phyloP scores from a whole-genome alignment of 1,140 invertebrate genomes.

The Brachionus plicatilis region DNA sequence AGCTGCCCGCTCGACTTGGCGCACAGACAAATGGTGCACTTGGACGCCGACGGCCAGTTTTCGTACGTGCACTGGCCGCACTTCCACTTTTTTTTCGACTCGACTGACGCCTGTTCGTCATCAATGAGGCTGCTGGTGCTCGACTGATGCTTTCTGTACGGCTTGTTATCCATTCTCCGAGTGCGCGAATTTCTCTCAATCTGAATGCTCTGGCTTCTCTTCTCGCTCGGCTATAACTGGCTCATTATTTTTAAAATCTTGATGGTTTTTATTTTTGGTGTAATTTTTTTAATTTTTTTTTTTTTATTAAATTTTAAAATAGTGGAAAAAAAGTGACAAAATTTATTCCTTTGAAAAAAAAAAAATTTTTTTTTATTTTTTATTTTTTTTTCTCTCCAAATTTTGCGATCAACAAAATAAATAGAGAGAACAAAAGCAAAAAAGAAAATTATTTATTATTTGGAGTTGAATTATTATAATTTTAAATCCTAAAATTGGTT shows the following conservation, averaged over 20 bases:
- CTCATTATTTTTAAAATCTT: not conserved
- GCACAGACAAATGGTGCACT: constrained; percentile 76
- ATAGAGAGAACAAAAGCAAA: constrained; percentile 13
- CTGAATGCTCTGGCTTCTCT: not conserved
- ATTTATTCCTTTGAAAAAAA: not conserved
- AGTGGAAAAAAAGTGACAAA: not conserved
- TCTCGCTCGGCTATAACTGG: not conserved
- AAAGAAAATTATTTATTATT: not conserved
- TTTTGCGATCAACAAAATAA: constrained; percentile 10
- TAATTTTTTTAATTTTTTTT: not conserved
- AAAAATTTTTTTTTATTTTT: too few species aligned
- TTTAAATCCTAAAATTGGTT: constrained; percentile 24
- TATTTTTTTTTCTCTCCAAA: not conserved
- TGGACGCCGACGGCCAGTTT: constrained; percentile 81
- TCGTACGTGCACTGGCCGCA: constrained; percentile 83
- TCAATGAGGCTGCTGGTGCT: constrained; percentile 17
- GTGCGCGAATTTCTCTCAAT: not conserved
- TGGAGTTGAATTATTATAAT: constrained; percentile 32
- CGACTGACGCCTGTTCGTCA: not conserved
- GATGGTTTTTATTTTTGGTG: too few species aligned
- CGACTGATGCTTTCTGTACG: constrained; percentile 6
- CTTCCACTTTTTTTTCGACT: constrained; percentile 63
- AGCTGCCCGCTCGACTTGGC: not conserved
- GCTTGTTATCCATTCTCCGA: not conserved
- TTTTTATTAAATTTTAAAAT: not conserved